Base-by-base conservation (phyloP, 2,113 vertebrate genomes). In the Centropus bengalensis region DNA sequence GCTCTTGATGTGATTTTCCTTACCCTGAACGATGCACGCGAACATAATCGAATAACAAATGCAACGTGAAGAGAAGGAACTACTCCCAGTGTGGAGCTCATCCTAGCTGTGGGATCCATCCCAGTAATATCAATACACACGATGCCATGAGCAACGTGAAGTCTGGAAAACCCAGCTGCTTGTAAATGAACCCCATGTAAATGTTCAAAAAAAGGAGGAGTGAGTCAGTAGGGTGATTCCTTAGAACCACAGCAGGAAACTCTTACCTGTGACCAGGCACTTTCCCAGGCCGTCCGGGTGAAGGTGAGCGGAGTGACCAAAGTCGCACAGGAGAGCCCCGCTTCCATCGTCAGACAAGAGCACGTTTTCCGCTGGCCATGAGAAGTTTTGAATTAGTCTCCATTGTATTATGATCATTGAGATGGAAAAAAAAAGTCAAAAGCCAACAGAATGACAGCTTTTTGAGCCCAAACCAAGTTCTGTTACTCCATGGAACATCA, bases 311-410 rank as follows among this genome's bases (percentile, higher is more conserved):
- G 99, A 99, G 45, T 99, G 98, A 59, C 99, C 99, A 14, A 99
- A 99, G 94, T 99, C 99, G 55, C 99, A 99, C 68, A 99, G 98
- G 70, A 98, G 99, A 15, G 98, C 98, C 27, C 98, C 98, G 97
- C 97, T 98, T 23, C 99, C 98, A 22, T 99, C 98, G 1, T 97
- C 98, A 17, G 99, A 99, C 95, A 99, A 96, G 80, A 99, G 97
- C 94, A 99, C 98, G 1, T 99, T 99, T 96, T 99, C 99, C 68
- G 98, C 99, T 99, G 97, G 45, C 96, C 94, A 95, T 0, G 13
- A 92, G 28, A 97, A 89, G 38, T 8, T 30, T 32, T 54, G 28
- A 22, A 22, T 88, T 33, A 69, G n/a, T 49, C 14, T 59, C 44
- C 42, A 58, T 52, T 59, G 33, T 2, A 12, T 20, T 9, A 18